phyloP scores from a whole-genome alignment of 2,113 vertebrate genomes.

The Campylomormyrus tamandua region DNA sequence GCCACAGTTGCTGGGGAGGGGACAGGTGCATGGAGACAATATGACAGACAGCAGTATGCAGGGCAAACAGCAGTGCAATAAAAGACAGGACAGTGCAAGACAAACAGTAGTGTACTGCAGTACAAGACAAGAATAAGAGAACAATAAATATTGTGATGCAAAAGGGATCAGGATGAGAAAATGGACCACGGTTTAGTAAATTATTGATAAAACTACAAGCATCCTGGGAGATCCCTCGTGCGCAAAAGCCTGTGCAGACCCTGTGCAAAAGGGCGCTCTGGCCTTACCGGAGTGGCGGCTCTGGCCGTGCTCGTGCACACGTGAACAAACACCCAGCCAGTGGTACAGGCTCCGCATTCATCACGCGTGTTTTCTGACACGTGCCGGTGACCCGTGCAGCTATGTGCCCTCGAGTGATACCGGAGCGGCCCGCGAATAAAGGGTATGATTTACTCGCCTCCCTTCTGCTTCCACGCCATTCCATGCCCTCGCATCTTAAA shows the following conservation, averaged over 20 bases:
- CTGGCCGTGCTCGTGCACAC: background rate
- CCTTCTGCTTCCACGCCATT: background rate
- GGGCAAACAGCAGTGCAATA: background rate
- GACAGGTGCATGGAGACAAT: background rate
- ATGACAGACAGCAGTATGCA: background rate
- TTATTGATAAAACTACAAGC: background rate
- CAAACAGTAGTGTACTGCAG: background rate
- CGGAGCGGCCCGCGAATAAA: background rate
- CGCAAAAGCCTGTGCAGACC: background rate
- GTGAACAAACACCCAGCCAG: slow-evolving; percentile 11
- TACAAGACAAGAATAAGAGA: background rate
- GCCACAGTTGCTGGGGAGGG: background rate
- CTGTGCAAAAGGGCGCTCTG: background rate
- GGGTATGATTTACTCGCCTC: background rate
- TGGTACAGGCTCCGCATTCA: slow-evolving; percentile 15
- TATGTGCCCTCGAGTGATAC: background rate
- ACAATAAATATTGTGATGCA: background rate
- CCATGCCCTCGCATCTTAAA: slow-evolving; percentile 13
- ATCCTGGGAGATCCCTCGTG: background rate
- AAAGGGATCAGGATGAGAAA: background rate
- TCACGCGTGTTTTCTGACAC: slow-evolving; percentile 16
- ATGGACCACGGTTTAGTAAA: background rate
- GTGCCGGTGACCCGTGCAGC: slow-evolving; percentile 1
- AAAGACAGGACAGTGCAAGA: background rate
- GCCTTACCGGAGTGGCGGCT: background rate